Conservation (phyloP, 2,113 vertebrate species). For the Spheniscus mendiculus region DNA sequence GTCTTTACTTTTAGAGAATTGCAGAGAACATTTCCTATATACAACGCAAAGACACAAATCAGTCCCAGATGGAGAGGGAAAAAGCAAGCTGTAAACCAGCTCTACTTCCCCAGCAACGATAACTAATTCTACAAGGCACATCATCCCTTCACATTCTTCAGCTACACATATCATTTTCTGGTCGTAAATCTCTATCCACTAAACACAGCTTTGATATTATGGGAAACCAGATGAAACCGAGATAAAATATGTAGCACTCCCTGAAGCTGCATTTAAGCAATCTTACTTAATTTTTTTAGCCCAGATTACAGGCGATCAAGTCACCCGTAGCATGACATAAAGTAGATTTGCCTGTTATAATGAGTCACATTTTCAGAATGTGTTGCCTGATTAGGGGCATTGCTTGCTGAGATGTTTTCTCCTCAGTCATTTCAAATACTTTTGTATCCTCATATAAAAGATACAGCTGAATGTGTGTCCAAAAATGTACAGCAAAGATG, state of each 20-base stretch:
- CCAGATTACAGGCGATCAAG: background rate
- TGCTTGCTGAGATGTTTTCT: background rate
- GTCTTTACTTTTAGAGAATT: background rate
- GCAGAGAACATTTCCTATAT: conserved; percentile 48
- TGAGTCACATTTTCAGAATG: background rate
- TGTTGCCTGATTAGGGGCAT: background rate
- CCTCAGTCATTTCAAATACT: background rate
- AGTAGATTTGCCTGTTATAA: background rate
- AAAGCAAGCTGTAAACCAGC: conserved; percentile 45
- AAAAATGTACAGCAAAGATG: background rate
- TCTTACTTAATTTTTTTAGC: background rate
- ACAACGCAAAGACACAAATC: background rate
- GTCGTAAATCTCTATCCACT: conserved; percentile 45
- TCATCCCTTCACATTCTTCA: conserved; percentile 41
- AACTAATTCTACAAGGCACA: conserved; percentile 46
- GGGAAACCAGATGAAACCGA: conserved; percentile 55
- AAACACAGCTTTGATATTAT: conserved; percentile 53
- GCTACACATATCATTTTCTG: conserved; percentile 29
- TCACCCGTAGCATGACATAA: background rate
- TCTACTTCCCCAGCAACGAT: conserved; percentile 18
- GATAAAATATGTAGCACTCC: conserved; percentile 32
- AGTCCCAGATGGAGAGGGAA: conserved; percentile 33
- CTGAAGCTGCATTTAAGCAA: conserved; percentile 36
- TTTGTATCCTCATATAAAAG: background rate
- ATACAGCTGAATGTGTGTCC: background rate